Conservation (phyloP, 2,888 invertebrate species). For the Apodemia mormo region DNA sequence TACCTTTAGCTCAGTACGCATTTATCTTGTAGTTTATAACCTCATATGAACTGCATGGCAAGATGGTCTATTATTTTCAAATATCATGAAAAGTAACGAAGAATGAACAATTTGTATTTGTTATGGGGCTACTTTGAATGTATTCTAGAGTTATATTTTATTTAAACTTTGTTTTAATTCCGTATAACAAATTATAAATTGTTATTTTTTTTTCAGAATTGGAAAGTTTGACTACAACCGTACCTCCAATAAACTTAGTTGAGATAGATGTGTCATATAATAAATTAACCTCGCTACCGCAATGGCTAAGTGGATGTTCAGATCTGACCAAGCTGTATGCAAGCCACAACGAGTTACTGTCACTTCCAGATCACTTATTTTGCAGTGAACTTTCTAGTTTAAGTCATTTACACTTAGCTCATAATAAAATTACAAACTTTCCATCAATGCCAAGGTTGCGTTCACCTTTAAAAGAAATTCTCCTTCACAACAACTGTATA, state of each 20-base stretch:
- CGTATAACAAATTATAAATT: no score
- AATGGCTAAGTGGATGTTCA: constrained; percentile 89
- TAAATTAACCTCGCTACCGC: constrained; percentile 86
- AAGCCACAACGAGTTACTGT: constrained; percentile 86
- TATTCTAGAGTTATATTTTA: no score
- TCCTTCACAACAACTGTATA: constrained; percentile 90
- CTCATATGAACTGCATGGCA: no score
- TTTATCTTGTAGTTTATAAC: no score
- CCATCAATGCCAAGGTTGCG: constrained; percentile 85
- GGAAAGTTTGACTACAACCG: constrained; percentile 85
- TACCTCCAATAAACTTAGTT: constrained; percentile 86
- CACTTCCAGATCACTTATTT: constrained; percentile 87
- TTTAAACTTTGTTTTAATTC: no score
- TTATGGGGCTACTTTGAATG: no score
- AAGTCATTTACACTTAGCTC: constrained; percentile 88
- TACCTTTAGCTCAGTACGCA: no score
- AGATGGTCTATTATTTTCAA: no score
- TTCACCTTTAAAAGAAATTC: constrained; percentile 86
- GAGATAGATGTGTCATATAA: constrained; percentile 92
- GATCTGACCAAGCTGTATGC: constrained; percentile 87
- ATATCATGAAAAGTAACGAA: no score
- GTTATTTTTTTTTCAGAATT: constrained; percentile 82
- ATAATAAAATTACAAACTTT: constrained; percentile 87
- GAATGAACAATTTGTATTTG: no score
- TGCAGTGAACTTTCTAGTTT: constrained; percentile 88